These are phyloP conservation scores for Temnothorax rugatulus DNA, from an alignment of 2,888 invertebrate genomes.

Conservation along the genomic window DNA sequence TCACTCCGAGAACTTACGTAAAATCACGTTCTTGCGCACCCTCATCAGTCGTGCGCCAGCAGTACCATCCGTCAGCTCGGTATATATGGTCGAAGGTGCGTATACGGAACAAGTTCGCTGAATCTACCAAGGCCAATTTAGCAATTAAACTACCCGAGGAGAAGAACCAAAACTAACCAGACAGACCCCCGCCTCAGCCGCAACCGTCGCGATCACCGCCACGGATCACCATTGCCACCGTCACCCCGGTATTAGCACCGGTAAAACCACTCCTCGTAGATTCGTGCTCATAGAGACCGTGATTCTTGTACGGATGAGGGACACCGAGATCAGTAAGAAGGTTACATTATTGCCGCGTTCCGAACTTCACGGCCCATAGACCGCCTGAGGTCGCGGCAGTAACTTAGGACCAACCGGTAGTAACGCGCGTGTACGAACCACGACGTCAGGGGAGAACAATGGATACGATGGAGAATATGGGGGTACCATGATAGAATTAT, in stretches of 20 bases:
- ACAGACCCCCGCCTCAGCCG: conserved; percentile 62
- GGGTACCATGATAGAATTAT: conserved; percentile 41
- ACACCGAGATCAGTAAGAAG: conserved; percentile 80
- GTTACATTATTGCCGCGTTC: conserved; percentile 82
- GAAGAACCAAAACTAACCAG: conserved; percentile 80
- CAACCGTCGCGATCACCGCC: conserved; percentile 59
- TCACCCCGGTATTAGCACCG: conserved; percentile 53
- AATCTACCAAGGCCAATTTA: conserved; percentile 79
- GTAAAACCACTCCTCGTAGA: conserved; percentile 68
- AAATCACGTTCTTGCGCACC: conserved; percentile 48
- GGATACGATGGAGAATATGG: conserved; percentile 51
- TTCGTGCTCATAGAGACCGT: conserved; percentile 67
- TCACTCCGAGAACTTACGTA: not conserved
- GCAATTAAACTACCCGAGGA: conserved; percentile 83
- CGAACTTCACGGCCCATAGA: conserved; percentile 83
- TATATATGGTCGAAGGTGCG: conserved; percentile 40
- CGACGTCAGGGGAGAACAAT: conserved; percentile 46
- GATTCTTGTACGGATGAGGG: conserved; percentile 67
- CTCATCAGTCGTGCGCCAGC: conserved; percentile 37
- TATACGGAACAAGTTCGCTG: conserved; percentile 53
- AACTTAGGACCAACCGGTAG: conserved; percentile 79
- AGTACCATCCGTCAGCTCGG: conserved; percentile 52
- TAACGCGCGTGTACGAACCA: conserved; percentile 64
- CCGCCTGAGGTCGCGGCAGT: conserved; percentile 76
- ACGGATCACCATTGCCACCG: conserved; percentile 61